These are phyloP conservation scores for Thalassarche chlororhynchos DNA, from an alignment of 2,113 vertebrate genomes.

Conservation along the genomic window DNA sequence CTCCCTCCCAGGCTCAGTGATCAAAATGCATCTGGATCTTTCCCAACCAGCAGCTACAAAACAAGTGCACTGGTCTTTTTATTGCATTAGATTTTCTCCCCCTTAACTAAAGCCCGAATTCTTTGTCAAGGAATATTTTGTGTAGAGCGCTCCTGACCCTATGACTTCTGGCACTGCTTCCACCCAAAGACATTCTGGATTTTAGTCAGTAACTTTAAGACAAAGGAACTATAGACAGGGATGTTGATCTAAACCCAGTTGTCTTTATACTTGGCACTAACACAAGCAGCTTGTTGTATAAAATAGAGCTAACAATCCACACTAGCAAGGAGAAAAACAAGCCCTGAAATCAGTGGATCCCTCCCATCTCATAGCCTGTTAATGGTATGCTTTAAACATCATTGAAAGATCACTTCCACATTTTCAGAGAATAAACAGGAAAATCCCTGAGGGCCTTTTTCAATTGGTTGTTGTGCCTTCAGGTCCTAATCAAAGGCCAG, in stretches of 20 bases:
- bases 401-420: not conserved
- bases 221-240: not conserved
- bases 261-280: not conserved
- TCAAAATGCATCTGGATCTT: not conserved
- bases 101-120: not conserved
- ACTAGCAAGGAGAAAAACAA: conserved; percentile 10
- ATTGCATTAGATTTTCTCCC: not conserved
- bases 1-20: not conserved
- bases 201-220: conserved; percentile 14
- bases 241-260: not conserved
- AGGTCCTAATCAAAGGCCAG: not conserved
- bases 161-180: not conserved
- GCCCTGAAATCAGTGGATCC: not conserved
- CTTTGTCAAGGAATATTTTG: not conserved
- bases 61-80: not conserved
- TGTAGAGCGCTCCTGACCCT: not conserved
- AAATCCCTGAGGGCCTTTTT: not conserved
- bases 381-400: not conserved
- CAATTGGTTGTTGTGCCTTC: not conserved
- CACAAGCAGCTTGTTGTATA: conserved; percentile 4
- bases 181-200: not conserved
- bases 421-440: not conserved
- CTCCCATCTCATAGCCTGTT: not conserved
- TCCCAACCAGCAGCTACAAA: not conserved
- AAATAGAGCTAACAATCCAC: not conserved